Evolutionary conservation across 1,140 invertebrate species (phyloP), one percentile per base, ranked within the genome.

Genomic region (Eumeta japonica): DNA sequence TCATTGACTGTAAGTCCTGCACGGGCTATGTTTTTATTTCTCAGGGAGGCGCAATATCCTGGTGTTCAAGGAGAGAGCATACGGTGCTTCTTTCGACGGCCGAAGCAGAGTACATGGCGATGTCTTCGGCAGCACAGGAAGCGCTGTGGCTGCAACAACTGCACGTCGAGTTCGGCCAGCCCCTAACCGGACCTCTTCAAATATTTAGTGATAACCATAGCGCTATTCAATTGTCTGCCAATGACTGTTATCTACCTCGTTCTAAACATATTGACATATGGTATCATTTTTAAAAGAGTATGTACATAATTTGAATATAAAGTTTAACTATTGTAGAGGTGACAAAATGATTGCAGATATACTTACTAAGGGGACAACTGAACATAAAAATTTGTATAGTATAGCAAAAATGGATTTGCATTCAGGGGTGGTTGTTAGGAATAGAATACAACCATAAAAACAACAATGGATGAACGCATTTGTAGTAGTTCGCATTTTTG

Each of bases 11-110:
- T 35, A 42, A 29, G 42, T 65, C 66, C 10, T 61, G 42, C 37
- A 56, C 56, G 10, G 67, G 64, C 9, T 68, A 53, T 49, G 28
- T 46, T 3, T 55, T 65, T 32, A 35, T 41, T n/a, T 32, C 61
- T 10, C 31, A 27, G 31, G 49, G 46, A 15, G 41, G 36, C 17
- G 29, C 48, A 10, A 43, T 68, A 15, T 45, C 47, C 4, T 70
- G 62, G 60, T 31, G 39, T 32, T 41, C 37, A 5, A 40, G 41
- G 14, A 70, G 64, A 27, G 64, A 75, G 44, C 28, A 28, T 28
- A 53, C 43, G n/a, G 20, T 24, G 5, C n/a, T 24, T 24, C n/a
- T n/a, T n/a, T n/a, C n/a, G n/a, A n/a, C n/a, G n/a, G n/a, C n/a
- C n/a, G n/a, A n/a, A n/a, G n/a, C n/a, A n/a, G n/a, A n/a, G n/a